phyloP scores from a whole-genome alignment of 2,797 vertebrate species.

The Acridotheres tristis region DNA sequence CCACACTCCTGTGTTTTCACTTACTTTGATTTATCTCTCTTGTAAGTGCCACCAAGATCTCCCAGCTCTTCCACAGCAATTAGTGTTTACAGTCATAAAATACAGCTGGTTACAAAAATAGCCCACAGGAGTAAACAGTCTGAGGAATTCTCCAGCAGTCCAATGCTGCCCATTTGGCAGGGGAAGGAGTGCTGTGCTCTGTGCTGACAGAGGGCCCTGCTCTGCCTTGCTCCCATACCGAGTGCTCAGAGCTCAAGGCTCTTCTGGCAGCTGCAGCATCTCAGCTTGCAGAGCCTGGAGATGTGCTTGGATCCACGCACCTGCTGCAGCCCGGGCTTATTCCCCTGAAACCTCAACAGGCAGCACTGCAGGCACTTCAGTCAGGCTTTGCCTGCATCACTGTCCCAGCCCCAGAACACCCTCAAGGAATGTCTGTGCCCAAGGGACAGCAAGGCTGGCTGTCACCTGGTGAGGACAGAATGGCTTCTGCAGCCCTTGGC shows the following conservation, averaged over 20 bases:
- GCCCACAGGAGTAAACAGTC: background rate
- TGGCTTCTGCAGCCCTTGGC: background rate
- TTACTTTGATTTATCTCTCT: slow-evolving; percentile 6
- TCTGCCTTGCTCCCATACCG: background rate
- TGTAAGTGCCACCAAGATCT: background rate
- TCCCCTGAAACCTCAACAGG: background rate
- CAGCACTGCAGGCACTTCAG: background rate
- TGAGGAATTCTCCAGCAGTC: background rate
- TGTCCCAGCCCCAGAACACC: background rate
- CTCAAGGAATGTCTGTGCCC: background rate
- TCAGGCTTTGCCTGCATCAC: background rate
- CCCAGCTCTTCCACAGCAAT: background rate
- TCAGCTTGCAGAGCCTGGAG: slow-evolving; percentile 7
- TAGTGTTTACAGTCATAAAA: background rate
- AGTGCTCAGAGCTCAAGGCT: background rate
- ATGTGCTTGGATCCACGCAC: background rate
- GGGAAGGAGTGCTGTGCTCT: background rate
- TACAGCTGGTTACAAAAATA: background rate
- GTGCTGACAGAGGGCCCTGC: background rate
- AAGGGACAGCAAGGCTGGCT: background rate
- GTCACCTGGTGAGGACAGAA: rapidly evolving
- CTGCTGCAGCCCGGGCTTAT: background rate
- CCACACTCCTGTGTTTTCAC: background rate
- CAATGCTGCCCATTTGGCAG: background rate
- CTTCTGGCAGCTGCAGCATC: background rate